phyloP scores from a whole-genome alignment of 2,797 vertebrate species.

The Alcedo atthis region DNA sequence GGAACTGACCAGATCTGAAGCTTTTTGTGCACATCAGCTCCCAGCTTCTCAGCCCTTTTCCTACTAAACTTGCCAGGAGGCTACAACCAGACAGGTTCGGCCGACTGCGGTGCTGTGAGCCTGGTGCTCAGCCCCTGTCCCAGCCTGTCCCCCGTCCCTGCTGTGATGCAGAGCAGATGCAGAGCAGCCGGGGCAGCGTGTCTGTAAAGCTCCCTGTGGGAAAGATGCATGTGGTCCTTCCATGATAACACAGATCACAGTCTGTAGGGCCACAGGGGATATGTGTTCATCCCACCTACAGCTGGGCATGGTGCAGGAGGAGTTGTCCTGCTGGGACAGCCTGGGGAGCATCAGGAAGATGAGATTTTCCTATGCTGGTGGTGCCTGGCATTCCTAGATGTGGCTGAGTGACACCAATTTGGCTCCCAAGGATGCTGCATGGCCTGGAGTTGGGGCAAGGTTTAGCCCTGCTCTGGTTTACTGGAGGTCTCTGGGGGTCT shows the following conservation, averaged over 20 bases:
- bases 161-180: too few relatives aligned
- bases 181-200: background rate
- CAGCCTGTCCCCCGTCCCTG: background rate
- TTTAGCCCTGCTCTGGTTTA: background rate
- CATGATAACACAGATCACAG: rapidly evolving
- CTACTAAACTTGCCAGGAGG: background rate
- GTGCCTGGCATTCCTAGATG: background rate
- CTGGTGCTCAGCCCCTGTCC: rapidly evolving
- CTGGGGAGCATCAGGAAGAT: background rate
- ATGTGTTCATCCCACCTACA: background rate
- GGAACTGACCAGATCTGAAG: rapidly evolving
- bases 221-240: background rate
- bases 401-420: rapidly evolving
- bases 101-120: rapidly evolving
- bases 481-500: background rate
- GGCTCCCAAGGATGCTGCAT: background rate
- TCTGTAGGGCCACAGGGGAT: rapidly evolving
- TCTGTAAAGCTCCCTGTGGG: background rate
- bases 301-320: background rate
- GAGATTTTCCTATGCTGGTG: background rate
- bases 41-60: rapidly evolving
- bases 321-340: background rate
- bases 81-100: background rate
- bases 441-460: background rate
- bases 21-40: background rate